A percentile compares a stretch with the other conserved stretches of the same genome.
Conservation (phyloP, 2,113 vertebrate species). For the Amblyopsis rosae region DNA sequence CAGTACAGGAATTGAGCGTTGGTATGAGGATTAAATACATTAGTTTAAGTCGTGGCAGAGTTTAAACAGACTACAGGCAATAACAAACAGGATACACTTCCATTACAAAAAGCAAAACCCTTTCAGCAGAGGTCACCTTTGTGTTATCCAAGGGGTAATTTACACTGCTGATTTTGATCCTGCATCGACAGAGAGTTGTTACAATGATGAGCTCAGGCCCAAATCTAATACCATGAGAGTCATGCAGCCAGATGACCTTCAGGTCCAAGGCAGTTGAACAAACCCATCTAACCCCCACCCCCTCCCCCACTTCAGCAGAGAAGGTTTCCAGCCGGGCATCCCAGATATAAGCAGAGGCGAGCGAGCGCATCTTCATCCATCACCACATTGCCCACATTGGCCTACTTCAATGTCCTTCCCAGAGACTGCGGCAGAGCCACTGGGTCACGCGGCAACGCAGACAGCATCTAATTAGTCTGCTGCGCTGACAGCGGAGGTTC, state of each 20-base stretch:
- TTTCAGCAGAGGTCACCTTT: slow-evolving; percentile 27
- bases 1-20: no score
- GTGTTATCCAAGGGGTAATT: slow-evolving; percentile 31
- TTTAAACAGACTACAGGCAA: no score
- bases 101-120: neutral
- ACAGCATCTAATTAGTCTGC: slow-evolving; percentile 65
- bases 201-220: slow-evolving; percentile 9
- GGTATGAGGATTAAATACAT: no score
- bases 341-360: slow-evolving; percentile 48
- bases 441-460: slow-evolving; percentile 60
- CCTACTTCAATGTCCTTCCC: slow-evolving; percentile 69
- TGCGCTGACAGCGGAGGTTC: slow-evolving; percentile 52
- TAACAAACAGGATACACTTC: neutral
- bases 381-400: slow-evolving; percentile 64
- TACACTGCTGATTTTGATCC: slow-evolving; percentile 40
- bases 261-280: slow-evolving; percentile 22
- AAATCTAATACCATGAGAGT: slow-evolving; percentile 28
- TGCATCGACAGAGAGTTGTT: slow-evolving; percentile 21
- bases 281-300: slow-evolving; percentile 10
- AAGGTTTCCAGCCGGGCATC: slow-evolving; percentile 32
- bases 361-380: slow-evolving; percentile 66
- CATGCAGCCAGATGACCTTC: slow-evolving; percentile 50
- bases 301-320: slow-evolving; percentile 45
- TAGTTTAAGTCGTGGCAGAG: no score
- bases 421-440: slow-evolving; percentile 57